These are phyloP conservation scores for Diarsia brunnea DNA, from an alignment of 2,888 invertebrate genomes.

Conservation along the genomic window DNA sequence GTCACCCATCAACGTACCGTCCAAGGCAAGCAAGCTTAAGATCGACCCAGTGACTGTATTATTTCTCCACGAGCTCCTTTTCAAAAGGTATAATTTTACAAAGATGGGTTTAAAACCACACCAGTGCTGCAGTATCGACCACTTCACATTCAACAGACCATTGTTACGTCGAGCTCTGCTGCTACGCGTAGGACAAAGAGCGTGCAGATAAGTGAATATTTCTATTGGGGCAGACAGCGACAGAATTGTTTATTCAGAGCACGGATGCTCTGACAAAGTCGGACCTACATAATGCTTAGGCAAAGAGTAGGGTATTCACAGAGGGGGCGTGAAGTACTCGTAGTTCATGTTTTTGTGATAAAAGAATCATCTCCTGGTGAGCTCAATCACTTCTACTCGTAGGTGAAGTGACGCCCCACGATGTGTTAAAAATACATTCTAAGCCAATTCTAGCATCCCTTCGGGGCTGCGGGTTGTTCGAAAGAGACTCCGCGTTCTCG, in stretches of 20 bases:
- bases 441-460: no score
- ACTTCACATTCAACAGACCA: conserved; percentile 18
- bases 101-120: neutral
- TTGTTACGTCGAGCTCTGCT: conserved; percentile 57
- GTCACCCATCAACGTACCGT: no score
- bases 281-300: conserved; percentile 67
- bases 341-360: neutral
- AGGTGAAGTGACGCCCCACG: no score
- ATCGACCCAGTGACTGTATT: no score
- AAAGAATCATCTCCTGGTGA: neutral
- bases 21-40: no score
- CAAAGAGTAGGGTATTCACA: conserved; percentile 58
- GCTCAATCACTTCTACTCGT: no score
- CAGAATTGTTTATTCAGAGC: conserved; percentile 77
- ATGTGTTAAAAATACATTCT: no score
- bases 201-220: conserved; percentile 74
- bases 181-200: conserved; percentile 52
- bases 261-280: conserved; percentile 75
- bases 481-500: no score
- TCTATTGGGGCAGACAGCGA: conserved; percentile 68
- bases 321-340: conserved; percentile 9
- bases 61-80: no score
- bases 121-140: conserved; percentile 26
- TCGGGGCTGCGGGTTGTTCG: no score
- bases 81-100: neutral